A percentile compares a stretch with the other conserved stretches of the same genome.
These are phyloP conservation scores for Amphiura filiformis DNA, from an alignment of 35 echinoderm and acorn worm species.

Conservation along the genomic window DNA sequence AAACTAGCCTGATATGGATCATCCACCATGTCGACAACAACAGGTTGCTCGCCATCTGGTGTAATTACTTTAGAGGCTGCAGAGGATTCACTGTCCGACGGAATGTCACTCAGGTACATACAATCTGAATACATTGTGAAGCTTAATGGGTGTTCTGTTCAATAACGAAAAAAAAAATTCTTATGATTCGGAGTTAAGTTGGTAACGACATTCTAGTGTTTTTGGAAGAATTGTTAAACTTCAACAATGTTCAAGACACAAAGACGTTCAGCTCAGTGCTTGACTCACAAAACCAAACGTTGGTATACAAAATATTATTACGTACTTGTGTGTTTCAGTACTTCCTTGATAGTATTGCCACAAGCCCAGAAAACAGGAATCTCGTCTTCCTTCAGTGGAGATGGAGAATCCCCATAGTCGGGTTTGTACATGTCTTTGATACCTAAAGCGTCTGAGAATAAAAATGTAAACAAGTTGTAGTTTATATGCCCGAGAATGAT, in stretches of 20 bases:
- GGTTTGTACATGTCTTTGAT: conserved; percentile 54
- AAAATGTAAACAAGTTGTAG: no score
- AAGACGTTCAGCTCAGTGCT: no score
- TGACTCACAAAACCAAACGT: no score
- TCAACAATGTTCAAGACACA: no score
- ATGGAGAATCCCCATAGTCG: conserved; percentile 31
- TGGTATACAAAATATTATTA: neutral
- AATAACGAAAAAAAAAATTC: no score
- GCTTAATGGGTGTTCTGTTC: neutral
- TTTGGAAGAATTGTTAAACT: no score
- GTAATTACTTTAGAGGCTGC: neutral
- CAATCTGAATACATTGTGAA: neutral
- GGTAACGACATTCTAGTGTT: no score
- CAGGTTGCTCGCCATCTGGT: neutral
- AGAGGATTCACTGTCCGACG: neutral
- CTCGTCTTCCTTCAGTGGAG: conserved; percentile 49
- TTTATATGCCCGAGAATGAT: no score
- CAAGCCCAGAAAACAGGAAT: conserved; percentile 85
- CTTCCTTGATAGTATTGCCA: conserved; percentile 73
- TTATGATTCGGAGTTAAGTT: no score
- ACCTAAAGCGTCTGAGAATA: conserved; percentile 55
- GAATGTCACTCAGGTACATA: neutral
- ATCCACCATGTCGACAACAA: neutral
- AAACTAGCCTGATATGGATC: neutral
- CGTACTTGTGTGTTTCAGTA: conserved; percentile 64